Evolutionary conservation across 2,113 vertebrate species (phyloP).

Genomic region (Dromas ardeola): DNA sequence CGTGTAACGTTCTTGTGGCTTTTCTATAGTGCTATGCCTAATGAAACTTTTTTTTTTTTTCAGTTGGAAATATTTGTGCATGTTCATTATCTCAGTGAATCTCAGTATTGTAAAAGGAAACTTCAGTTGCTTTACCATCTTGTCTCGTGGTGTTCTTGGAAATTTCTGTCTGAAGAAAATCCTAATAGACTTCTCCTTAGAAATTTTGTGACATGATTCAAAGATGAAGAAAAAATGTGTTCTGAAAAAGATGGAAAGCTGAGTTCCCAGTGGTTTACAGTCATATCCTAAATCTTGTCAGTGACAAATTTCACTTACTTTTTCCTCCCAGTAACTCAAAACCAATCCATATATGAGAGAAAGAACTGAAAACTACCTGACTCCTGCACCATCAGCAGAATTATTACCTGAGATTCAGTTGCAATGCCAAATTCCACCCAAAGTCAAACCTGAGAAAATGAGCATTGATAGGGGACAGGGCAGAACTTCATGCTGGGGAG

Average conservation of each 20-base stretch:
- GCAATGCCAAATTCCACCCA: background rate
- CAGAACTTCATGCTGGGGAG: background rate
- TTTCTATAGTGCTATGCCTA: background rate
- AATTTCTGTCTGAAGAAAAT: background rate
- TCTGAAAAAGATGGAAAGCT: background rate
- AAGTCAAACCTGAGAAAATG: background rate
- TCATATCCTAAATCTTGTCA: background rate
- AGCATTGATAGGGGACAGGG: background rate
- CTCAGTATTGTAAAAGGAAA: background rate
- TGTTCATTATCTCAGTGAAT: background rate
- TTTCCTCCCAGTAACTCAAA: background rate
- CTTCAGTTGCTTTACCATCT: background rate
- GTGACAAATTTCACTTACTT: background rate
- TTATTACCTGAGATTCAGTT: background rate
- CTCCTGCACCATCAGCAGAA: background rate
- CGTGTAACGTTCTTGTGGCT: background rate
- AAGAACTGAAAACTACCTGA: background rate
- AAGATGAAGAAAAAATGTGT: background rate
- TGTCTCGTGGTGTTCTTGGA: background rate
- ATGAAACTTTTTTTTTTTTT: background rate
- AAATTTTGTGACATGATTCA: background rate
- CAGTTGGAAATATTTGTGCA: background rate
- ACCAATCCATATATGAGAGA: background rate
- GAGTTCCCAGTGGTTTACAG: background rate
- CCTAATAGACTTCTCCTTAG: background rate